These are phyloP conservation scores for Erebia aethiops DNA, from an alignment of 2,888 invertebrate species.

Conservation along the genomic window DNA sequence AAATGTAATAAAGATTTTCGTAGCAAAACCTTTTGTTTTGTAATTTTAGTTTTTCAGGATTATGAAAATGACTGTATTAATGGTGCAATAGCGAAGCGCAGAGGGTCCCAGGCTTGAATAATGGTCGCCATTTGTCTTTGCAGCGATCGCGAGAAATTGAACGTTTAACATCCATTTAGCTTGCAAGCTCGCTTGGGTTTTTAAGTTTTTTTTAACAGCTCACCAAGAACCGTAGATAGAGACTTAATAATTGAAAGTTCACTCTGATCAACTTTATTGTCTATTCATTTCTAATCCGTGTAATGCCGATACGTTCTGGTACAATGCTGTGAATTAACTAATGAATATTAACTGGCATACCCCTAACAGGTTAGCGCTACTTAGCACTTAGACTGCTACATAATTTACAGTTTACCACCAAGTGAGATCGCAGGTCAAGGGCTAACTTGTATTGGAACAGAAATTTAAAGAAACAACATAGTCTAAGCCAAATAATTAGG, in stretches of 20 bases:
- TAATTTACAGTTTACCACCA: too few species aligned
- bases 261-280: not conserved
- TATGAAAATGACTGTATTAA: conserved; percentile 14
- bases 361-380: too few species aligned
- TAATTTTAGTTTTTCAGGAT: conserved; percentile 27
- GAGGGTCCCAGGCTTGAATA: conserved; percentile 61
- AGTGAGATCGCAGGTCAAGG: too few species aligned
- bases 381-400: too few species aligned
- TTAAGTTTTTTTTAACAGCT: conserved; percentile 13
- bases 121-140: conserved; percentile 64
- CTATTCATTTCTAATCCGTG: too few species aligned
- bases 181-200: conserved; percentile 29
- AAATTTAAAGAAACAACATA: too few species aligned
- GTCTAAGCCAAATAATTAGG: too few species aligned
- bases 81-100: conserved; percentile 34
- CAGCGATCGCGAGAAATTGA: conserved; percentile 61
- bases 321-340: too few species aligned
- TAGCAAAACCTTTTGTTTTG: conserved; percentile 7
- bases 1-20: not conserved
- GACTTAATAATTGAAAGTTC: conserved; percentile 20
- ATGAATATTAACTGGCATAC: too few species aligned
- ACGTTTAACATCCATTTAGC: conserved; percentile 54
- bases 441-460: too few species aligned
- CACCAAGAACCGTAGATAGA: conserved; percentile 10
- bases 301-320: too few species aligned